phyloP scores from a whole-genome alignment of 2,888 invertebrate genomes.

The Nebria salina region DNA sequence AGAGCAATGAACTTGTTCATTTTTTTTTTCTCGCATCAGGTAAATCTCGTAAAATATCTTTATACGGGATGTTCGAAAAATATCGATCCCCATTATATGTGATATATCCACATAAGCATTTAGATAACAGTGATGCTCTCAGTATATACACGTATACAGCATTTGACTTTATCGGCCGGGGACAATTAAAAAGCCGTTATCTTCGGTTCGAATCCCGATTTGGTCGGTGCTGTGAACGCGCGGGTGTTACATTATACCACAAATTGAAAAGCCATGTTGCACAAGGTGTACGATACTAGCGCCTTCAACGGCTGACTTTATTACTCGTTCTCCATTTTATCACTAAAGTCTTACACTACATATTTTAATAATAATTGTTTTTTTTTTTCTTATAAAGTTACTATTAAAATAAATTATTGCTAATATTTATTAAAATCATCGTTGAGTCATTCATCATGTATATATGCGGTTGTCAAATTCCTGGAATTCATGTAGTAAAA shows the following conservation, averaged over 20 bases:
- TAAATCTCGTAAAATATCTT: not conserved
- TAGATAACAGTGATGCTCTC: conserved; percentile 18
- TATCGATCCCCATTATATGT: conserved; percentile 10
- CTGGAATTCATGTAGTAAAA: no score
- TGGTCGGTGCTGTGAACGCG: conserved; percentile 22
- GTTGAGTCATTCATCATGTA: no score
- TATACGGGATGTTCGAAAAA: conserved; percentile 25
- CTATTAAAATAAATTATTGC: no score
- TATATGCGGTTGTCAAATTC: no score
- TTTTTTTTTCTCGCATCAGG: not conserved
- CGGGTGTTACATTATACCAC: conserved; percentile 30
- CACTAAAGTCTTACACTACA: not conserved
- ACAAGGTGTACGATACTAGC: not conserved
- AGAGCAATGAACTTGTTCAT: not conserved
- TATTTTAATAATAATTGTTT: no score
- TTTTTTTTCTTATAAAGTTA: no score
- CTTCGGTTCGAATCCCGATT: conserved; percentile 37
- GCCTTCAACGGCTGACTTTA: conserved; percentile 9
- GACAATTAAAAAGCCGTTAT: conserved; percentile 39
- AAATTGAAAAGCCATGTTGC: conserved; percentile 42
- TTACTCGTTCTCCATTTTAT: conserved; percentile 25
- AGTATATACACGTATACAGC: not conserved
- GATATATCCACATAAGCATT: conserved; percentile 30
- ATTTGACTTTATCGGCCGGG: conserved; percentile 1
- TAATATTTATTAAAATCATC: no score